Evolutionary conservation across 2,113 vertebrate genomes (phyloP).

Genomic region (Sphyrna mokarran): DNA sequence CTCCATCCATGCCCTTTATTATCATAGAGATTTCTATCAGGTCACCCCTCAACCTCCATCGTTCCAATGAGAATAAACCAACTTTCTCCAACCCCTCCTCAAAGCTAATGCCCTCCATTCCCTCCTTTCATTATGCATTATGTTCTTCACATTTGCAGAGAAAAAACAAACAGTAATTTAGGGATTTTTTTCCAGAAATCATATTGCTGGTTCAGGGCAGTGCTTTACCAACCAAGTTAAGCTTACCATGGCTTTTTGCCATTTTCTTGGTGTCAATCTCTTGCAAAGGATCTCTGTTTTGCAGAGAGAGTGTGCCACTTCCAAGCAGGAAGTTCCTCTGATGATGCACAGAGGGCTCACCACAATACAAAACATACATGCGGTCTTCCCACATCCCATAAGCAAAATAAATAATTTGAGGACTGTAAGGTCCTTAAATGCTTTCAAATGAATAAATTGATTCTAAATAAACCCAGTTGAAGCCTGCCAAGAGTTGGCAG

Average conservation of each 20-base stretch:
- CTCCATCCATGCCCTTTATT: too few relatives aligned
- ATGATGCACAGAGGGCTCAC: too few relatives aligned
- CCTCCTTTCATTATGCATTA: background rate
- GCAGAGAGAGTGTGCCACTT: background rate
- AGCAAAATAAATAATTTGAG: too few relatives aligned
- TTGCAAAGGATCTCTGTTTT: background rate
- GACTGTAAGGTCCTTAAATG: background rate
- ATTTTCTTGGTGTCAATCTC: background rate
- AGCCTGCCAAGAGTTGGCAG: background rate
- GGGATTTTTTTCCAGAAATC: background rate
- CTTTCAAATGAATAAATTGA: background rate
- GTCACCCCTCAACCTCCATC: too few relatives aligned
- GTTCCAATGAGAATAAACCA: too few relatives aligned
- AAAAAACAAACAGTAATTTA: background rate
- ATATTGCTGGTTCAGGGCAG: background rate
- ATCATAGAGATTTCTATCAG: too few relatives aligned
- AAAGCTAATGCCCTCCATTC: too few relatives aligned
- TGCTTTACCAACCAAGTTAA: background rate
- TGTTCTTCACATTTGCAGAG: background rate
- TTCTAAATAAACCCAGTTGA: background rate
- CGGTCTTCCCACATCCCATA: too few relatives aligned
- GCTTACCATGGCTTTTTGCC: background rate
- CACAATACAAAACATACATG: too few relatives aligned
- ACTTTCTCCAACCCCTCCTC: too few relatives aligned
- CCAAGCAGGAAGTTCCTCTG: background rate